Conservation (phyloP, 2,888 invertebrate genomes). For the Teinopalpus imperialis region DNA sequence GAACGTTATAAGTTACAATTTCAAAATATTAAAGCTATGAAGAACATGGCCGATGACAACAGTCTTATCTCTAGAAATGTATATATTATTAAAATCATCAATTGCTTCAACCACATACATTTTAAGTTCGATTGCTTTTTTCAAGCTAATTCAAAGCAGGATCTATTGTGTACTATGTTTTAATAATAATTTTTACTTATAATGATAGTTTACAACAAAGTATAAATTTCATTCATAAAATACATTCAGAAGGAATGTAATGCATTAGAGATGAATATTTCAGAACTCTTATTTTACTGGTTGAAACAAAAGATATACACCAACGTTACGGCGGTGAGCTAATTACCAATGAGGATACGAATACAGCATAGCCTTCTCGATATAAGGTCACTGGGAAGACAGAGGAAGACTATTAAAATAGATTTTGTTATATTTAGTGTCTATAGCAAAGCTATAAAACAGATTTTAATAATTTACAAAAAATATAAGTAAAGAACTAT, state of each 20-base stretch:
- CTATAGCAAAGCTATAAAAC: constrained; percentile 43
- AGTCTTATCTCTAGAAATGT: constrained; percentile 58
- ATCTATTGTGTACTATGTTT: too few species aligned
- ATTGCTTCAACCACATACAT: constrained; percentile 30
- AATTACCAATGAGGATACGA: constrained; percentile 41
- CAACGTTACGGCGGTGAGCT: constrained; percentile 29
- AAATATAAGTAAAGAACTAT: constrained; percentile 51
- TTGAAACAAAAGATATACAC: constrained; percentile 31
- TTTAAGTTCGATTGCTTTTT: too few species aligned
- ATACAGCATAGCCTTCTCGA: constrained; percentile 42
- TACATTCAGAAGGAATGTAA: too few species aligned
- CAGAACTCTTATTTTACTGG: too few species aligned
- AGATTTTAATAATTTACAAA: constrained; percentile 34
- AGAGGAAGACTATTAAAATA: constrained; percentile 67
- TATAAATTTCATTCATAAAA: too few species aligned
- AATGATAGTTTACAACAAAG: too few species aligned
- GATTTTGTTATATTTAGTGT: constrained; percentile 37
- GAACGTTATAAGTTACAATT: constrained; percentile 55
- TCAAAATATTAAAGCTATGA: constrained; percentile 73
- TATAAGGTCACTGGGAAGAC: constrained; percentile 62
- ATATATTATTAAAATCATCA: constrained; percentile 34
- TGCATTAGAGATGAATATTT: too few species aligned
- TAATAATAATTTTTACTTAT: too few species aligned
- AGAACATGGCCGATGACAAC: constrained; percentile 70
- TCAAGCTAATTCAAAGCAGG: too few species aligned